A percentile compares a stretch with the other conserved stretches of the same genome.
phyloP scores from a whole-genome alignment of 2,113 vertebrate species.

The Indicator maculatus region DNA sequence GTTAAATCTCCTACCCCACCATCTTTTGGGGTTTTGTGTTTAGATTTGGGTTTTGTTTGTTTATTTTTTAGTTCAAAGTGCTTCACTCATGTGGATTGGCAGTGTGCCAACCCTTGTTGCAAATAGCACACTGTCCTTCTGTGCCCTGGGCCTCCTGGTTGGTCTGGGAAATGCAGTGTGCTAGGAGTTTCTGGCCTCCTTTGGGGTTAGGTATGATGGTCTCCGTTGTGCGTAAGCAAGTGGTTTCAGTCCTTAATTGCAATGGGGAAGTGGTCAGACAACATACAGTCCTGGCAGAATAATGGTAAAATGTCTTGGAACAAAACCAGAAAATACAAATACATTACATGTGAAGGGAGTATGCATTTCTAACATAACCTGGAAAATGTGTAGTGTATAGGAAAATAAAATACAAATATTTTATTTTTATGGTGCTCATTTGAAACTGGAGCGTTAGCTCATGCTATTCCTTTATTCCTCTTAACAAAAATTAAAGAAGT shows the following conservation, averaged over 20 bases:
- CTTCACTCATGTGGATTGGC: slow-evolving; percentile 16
- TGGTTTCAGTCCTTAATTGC: slow-evolving; percentile 82
- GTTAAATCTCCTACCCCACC: neutral
- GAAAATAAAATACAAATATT: neutral
- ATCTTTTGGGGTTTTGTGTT: neutral
- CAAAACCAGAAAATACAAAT: slow-evolving; percentile 71
- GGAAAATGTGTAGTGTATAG: neutral
- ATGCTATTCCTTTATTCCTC: slow-evolving; percentile 5
- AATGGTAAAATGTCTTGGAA: slow-evolving; percentile 75
- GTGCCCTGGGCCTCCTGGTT: slow-evolving; percentile 63
- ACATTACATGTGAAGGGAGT: slow-evolving; percentile 59
- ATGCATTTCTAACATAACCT: slow-evolving; percentile 39
- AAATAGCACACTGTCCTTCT: slow-evolving; percentile 53
- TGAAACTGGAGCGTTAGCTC: neutral
- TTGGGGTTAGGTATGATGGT: slow-evolving; percentile 80
- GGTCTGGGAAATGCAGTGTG: slow-evolving; percentile 69
- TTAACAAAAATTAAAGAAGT: slow-evolving; percentile 52
- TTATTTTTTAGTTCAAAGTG: slow-evolving; percentile 23
- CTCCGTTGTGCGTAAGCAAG: slow-evolving; percentile 85
- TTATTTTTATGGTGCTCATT: neutral
- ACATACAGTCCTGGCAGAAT: slow-evolving; percentile 76
- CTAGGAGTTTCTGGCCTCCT: slow-evolving; percentile 80
- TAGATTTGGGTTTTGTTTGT: neutral
- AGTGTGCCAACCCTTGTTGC: slow-evolving; percentile 32
- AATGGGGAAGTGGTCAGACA: slow-evolving; percentile 83